A percentile compares a stretch with the other conserved stretches of the same genome.
phyloP scores from a whole-genome alignment of 2,113 vertebrate genomes.

The Chauna torquata region DNA sequence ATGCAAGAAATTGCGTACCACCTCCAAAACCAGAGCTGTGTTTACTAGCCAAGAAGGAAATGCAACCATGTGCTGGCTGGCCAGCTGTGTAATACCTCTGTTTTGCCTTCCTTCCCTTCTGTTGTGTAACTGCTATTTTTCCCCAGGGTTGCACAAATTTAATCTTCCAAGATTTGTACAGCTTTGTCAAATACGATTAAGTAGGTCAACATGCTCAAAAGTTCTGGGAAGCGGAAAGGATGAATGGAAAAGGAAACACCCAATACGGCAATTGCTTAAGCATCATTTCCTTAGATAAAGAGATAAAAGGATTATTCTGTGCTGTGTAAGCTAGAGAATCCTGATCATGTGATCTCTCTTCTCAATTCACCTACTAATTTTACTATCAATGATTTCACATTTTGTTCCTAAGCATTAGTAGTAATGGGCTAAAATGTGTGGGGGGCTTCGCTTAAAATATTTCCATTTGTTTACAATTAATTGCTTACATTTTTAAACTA shows the following conservation, averaged over 20 bases:
- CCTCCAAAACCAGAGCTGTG: background rate
- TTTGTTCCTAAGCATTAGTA: background rate
- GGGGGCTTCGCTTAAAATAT: background rate
- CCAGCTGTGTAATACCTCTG: background rate
- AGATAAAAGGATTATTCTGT: conserved; percentile 4
- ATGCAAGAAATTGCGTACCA: background rate
- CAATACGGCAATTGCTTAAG: background rate
- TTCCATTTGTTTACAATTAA: background rate
- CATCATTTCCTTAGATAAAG: conserved; percentile 17
- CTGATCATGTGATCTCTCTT: too few species aligned
- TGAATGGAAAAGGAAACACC: background rate
- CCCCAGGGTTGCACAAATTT: fast-evolving
- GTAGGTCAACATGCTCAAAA: background rate
- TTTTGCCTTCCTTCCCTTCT: background rate
- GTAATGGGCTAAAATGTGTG: fast-evolving
- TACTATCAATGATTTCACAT: background rate
- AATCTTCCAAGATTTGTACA: background rate
- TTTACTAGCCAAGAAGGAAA: background rate
- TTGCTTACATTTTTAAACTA: background rate
- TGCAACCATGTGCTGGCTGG: background rate
- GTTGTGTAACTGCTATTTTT: background rate
- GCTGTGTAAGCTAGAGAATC: background rate
- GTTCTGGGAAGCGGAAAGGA: background rate
- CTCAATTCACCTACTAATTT: background rate
- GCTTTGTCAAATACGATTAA: background rate